Base-by-base conservation (phyloP, 92 coral and sea anemone species). In the Pocillopora grandis region DNA sequence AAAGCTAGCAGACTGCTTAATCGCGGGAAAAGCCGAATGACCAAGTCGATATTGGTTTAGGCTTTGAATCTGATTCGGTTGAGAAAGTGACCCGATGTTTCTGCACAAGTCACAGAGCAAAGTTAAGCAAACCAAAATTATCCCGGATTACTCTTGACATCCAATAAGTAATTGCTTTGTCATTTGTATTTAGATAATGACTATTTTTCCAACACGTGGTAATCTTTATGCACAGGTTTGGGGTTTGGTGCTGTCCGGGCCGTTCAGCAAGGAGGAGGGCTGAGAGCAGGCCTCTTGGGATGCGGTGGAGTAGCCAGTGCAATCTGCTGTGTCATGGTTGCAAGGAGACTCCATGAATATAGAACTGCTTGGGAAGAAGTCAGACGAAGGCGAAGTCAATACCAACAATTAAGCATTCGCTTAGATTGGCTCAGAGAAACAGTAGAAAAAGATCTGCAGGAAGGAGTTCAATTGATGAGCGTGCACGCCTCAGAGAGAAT, bases 381-480 rank as follows among this genome's bases (percentile, higher is more conserved):
- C 35, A 48, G 58, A 6, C 42, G 21, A 12, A 78, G 21, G 72
- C 72, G 82, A 35, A 20, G 18, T 60, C 82, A 64, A 60, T 78
- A 48, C 72, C 72, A 19, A 19, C 71, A 64, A 78, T 21, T 78
- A 64, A 6, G 60, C 72, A 20, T 6, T 8, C 61, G 61, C 7
- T 37, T 78, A 42, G 72, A 78, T 60, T 63, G n/a, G 14, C 82
- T 78, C 8, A 78, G 65, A 60, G 82, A 21, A 64, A 11, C 68
- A 4, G 48, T 78, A n/a, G 71, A 64, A 13, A 78, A 3, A 16
- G 81, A 77, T 18, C 2, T 77, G 36, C 15, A 62, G 36, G 15
- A 23, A 62, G 60, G 71, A 3, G 17, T 63, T 2, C 61, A 19
- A 12, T 42, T 63, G 37, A 78, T 20, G 12, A 6, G 21, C 10